Conservation (phyloP, 1,140 invertebrate species). For the Mylabris phalerata region DNA sequence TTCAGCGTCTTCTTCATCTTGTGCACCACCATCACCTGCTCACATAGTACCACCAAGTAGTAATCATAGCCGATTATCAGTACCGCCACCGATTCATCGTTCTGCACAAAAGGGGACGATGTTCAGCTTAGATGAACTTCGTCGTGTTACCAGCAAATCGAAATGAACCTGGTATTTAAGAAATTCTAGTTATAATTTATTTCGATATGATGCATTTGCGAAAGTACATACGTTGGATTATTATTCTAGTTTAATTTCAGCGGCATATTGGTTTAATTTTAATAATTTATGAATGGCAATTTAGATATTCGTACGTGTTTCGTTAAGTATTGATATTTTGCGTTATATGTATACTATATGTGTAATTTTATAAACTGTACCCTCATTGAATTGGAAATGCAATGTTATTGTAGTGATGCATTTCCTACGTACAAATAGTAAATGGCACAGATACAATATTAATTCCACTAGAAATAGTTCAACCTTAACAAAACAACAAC, state of each 20-base stretch:
- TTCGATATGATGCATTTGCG: too few relatives aligned
- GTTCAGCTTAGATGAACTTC: conserved; percentile 14
- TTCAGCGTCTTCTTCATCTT: not conserved
- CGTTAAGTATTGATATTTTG: too few relatives aligned
- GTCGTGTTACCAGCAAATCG: not conserved
- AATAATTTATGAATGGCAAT: too few relatives aligned
- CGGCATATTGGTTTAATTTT: too few relatives aligned
- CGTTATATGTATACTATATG: not conserved
- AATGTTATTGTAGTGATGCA: conserved; percentile 8
- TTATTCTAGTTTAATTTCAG: too few relatives aligned
- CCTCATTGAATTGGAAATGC: conserved; percentile 11
- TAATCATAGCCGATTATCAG: not conserved
- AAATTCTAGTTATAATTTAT: too few relatives aligned
- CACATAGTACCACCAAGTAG: conserved; percentile 12
- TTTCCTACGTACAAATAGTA: conserved; percentile 7
- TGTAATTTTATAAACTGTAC: conserved; percentile 5
- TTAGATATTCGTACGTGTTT: too few relatives aligned
- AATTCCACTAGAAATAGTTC: not conserved
- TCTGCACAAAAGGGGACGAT: conserved; percentile 2
- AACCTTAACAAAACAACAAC: too few relatives aligned
- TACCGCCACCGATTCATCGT: not conserved
- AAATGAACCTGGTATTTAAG: too few relatives aligned
- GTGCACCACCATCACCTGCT: conserved; percentile 20
- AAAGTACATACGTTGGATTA: too few relatives aligned
- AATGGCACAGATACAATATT: conserved; percentile 1